Evolutionary conservation across 1,140 invertebrate genomes (phyloP).

Genomic region (Fopius arisanus): DNA sequence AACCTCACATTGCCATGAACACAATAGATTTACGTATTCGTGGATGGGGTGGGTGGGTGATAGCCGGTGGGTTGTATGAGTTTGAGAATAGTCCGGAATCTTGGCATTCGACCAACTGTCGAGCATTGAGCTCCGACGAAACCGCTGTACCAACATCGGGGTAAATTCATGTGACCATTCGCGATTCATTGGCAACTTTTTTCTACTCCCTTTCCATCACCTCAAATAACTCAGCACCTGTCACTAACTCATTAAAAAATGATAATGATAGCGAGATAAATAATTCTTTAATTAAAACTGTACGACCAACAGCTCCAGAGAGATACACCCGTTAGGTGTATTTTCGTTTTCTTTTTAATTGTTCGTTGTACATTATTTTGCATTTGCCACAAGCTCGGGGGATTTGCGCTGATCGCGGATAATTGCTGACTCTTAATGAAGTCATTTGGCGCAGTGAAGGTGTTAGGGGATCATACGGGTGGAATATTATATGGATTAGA

Average conservation of each 20-base stretch:
- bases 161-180: background rate
- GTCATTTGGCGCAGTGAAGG: background rate
- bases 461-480: background rate
- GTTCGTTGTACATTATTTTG: too few species aligned
- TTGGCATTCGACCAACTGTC: slow-evolving; percentile 41
- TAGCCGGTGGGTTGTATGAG: slow-evolving; percentile 11
- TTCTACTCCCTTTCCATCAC: background rate
- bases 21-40: slow-evolving; percentile 44
- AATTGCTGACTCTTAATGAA: background rate
- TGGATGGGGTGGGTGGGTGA: slow-evolving; percentile 27
- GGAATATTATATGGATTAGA: slow-evolving; percentile 3
- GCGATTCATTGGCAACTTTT: too few species aligned
- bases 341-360: too few species aligned
- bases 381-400: too few species aligned
- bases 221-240: too few species aligned
- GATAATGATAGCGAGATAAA: too few species aligned
- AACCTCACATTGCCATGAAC: slow-evolving; percentile 17
- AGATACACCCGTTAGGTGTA: too few species aligned
- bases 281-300: too few species aligned
- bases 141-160: background rate
- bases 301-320: too few species aligned
- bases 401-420: background rate
- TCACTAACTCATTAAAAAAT: too few species aligned
- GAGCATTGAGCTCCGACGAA: slow-evolving; percentile 14
- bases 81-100: slow-evolving; percentile 27